Conservation (phyloP, 2,888 invertebrate genomes). For the Sinohyriopsis cumingii region DNA sequence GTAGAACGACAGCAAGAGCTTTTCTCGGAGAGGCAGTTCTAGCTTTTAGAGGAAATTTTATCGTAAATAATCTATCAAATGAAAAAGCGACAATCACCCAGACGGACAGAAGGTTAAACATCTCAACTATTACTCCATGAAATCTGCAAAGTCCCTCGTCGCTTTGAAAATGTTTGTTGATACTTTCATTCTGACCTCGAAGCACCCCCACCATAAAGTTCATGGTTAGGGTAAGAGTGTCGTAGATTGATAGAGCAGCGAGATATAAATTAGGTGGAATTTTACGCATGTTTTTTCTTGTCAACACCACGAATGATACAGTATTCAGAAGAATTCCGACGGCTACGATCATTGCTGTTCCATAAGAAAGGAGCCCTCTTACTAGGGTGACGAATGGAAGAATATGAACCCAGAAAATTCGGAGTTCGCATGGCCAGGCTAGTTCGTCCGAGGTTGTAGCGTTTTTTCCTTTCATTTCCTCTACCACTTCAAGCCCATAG, state of each 20-base stretch:
- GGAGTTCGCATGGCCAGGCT: constrained; percentile 52
- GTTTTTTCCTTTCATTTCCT: constrained; percentile 38
- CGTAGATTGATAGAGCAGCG: constrained; percentile 48
- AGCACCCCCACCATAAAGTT: constrained; percentile 58
- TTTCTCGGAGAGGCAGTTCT: constrained; percentile 36
- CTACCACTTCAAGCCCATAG: constrained; percentile 29
- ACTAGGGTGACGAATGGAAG: constrained; percentile 46
- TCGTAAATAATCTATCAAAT: constrained; percentile 48
- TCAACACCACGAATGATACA: constrained; percentile 42
- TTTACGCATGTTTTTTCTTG: constrained; percentile 45
- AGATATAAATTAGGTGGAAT: constrained; percentile 49
- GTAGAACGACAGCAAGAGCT: constrained; percentile 29
- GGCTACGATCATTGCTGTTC: constrained; percentile 42
- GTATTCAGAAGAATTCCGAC: constrained; percentile 43
- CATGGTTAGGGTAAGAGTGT: constrained; percentile 42
- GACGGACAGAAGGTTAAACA: constrained; percentile 54
- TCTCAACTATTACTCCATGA: constrained; percentile 55
- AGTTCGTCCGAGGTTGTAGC: constrained; percentile 35
- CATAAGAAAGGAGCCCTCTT: constrained; percentile 46
- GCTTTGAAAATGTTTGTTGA: constrained; percentile 46
- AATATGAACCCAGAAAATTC: constrained; percentile 41
- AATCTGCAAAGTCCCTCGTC: constrained; percentile 48
- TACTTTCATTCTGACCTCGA: constrained; percentile 40
- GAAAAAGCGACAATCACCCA: constrained; percentile 55
- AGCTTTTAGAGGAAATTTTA: constrained; percentile 52